These are phyloP conservation scores for Aleiodes sp. DNA, from an alignment of 1,140 invertebrate genomes.

Conservation along the genomic window DNA sequence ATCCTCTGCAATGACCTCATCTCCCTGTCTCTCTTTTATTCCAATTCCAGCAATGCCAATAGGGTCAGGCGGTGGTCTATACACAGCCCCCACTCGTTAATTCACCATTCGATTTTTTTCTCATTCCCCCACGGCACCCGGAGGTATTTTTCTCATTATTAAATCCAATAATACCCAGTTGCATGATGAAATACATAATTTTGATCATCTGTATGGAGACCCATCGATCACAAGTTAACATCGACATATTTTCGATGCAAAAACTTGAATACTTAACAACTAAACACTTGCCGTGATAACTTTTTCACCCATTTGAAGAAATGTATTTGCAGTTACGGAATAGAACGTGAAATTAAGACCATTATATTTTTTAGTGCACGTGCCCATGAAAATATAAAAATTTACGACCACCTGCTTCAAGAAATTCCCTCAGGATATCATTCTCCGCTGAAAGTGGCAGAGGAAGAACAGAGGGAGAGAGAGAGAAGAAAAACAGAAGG, in stretches of 20 bases:
- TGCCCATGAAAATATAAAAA: too few relatives aligned
- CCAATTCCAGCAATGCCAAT: conserved; percentile 49
- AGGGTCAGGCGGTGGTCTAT: conserved; percentile 46
- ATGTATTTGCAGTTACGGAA: too few relatives aligned
- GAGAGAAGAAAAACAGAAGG: too few relatives aligned
- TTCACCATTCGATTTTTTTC: conserved; percentile 40
- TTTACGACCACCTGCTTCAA: too few relatives aligned
- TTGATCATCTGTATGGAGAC: background rate
- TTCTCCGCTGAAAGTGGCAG: too few relatives aligned
- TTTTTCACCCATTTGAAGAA: too few relatives aligned
- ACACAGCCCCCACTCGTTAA: conserved; percentile 52
- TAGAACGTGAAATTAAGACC: too few relatives aligned
- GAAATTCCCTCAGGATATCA: too few relatives aligned
- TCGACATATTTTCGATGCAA: background rate
- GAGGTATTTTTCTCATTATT: conserved; percentile 19
- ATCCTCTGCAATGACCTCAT: conserved; percentile 51
- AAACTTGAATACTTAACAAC: too few relatives aligned
- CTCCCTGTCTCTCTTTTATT: conserved; percentile 18
- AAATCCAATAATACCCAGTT: conserved; percentile 15
- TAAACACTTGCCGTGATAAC: too few relatives aligned
- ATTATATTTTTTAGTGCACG: too few relatives aligned
- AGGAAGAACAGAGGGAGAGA: too few relatives aligned
- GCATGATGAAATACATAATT: background rate
- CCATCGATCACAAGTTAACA: background rate
- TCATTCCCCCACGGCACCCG: background rate